Percentiles rank a stretch among this genome's conserved stretches.
phyloP scores from a whole-genome alignment of 2,888 invertebrate species.

The Scaptomyza parva region DNA sequence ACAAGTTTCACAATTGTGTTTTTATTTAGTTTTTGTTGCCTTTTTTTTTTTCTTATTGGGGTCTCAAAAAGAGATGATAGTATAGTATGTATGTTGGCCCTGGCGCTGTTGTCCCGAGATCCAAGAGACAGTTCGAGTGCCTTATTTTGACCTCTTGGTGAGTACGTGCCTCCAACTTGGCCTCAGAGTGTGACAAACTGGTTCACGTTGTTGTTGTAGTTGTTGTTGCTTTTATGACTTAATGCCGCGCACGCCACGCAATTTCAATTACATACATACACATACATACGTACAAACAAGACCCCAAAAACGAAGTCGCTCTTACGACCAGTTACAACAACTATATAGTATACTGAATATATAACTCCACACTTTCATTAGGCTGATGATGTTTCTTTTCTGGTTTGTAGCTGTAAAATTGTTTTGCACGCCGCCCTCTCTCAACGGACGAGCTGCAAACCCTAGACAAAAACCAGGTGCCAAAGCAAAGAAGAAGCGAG shows the following conservation, averaged over 20 bases:
- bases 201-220: slow-evolving; percentile 50
- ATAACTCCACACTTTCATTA: slow-evolving; percentile 68
- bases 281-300: slow-evolving; percentile 43
- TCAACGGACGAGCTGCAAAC: slow-evolving; percentile 10
- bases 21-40: slow-evolving; percentile 45
- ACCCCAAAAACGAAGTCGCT: slow-evolving; percentile 4
- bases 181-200: slow-evolving; percentile 83
- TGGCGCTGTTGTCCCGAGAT: slow-evolving; percentile 49
- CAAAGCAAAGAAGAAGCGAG: slow-evolving; percentile 46
- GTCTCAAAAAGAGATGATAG: slow-evolving; percentile 17
- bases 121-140: slow-evolving; percentile 62
- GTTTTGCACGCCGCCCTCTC: slow-evolving; percentile 55
- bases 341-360: slow-evolving; percentile 6
- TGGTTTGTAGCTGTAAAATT: slow-evolving; percentile 47
- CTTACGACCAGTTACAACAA: slow-evolving; percentile 14
- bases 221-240: slow-evolving; percentile 74
- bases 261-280: slow-evolving; percentile 70
- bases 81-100: slow-evolving; percentile 12
- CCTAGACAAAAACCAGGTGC: slow-evolving; percentile 54
- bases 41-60: too few relatives aligned
- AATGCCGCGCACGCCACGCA: slow-evolving; percentile 78
- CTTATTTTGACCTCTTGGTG: slow-evolving; percentile 73
- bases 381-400: slow-evolving; percentile 18
- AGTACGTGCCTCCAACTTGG: slow-evolving; percentile 72
- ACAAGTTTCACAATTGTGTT: slow-evolving; percentile 67